Conservation (phyloP, 2,888 invertebrate species). For the Tenthredo livida region DNA sequence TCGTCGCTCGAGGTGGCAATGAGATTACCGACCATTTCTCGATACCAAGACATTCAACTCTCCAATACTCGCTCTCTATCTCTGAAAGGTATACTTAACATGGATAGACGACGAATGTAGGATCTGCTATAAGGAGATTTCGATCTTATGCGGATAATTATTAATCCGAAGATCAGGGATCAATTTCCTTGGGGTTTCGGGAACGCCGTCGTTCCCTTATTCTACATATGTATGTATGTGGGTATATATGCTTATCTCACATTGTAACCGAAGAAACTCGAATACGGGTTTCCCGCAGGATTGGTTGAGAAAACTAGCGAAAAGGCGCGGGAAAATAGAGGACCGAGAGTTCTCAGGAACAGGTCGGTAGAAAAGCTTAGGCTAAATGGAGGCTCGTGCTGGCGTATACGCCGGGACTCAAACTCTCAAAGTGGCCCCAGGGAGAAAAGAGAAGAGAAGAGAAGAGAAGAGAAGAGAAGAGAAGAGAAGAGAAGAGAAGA, state of each 20-base stretch:
- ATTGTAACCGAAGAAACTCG: conserved; percentile 53
- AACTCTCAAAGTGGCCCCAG: conserved; percentile 49
- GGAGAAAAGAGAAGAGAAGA: conserved; percentile 6
- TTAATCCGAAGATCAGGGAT: neutral
- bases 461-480: no score
- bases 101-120: neutral
- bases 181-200: neutral
- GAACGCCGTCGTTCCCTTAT: neutral
- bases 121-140: neutral
- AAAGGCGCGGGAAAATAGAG: neutral
- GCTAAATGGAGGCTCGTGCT: conserved; percentile 53
- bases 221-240: neutral
- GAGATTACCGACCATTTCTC: conserved; percentile 29
- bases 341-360: conserved; percentile 30
- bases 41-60: neutral
- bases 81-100: neutral
- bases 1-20: conserved; percentile 36
- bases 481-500: no score
- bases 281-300: conserved; percentile 48
- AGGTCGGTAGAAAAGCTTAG: conserved; percentile 40
- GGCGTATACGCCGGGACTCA: conserved; percentile 24
- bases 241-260: neutral
- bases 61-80: neutral
- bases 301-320: neutral
- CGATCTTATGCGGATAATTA: neutral